These are phyloP conservation scores for Dicranocentrus wangi DNA, from an alignment of 2,888 invertebrate species.

Conservation along the genomic window DNA sequence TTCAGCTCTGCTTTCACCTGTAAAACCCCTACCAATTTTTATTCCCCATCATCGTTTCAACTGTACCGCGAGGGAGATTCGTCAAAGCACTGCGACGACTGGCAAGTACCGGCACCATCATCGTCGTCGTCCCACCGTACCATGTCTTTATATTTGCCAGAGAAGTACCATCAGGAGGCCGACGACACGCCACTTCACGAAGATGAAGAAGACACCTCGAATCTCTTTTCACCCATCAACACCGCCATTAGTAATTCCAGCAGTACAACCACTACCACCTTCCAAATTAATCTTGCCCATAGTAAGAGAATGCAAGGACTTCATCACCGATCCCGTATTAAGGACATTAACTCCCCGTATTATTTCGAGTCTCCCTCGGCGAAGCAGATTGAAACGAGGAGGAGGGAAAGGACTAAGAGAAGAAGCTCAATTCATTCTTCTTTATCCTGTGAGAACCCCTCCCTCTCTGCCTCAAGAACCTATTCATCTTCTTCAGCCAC, in stretches of 20 bases:
- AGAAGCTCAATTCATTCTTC: conserved; percentile 49
- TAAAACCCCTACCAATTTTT: conserved; percentile 38
- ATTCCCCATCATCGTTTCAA: conserved; percentile 22
- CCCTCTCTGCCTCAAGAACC: conserved; percentile 42
- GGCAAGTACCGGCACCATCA: conserved; percentile 28
- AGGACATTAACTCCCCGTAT: conserved; percentile 28
- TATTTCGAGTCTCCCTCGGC: conserved; percentile 36
- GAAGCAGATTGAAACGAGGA: conserved; percentile 31
- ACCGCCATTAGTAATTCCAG: conserved; percentile 1
- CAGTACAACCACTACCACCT: conserved; percentile 14
- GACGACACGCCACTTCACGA: conserved; percentile 21
- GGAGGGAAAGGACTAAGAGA: conserved; percentile 37
- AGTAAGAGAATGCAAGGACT: conserved; percentile 42
- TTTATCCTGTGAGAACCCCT: conserved; percentile 10
- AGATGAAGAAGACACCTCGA: conserved; percentile 21
- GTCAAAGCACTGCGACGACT: not conserved
- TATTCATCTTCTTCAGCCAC: conserved; percentile 20
- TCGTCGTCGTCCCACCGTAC: conserved; percentile 15
- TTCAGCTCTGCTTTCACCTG: conserved; percentile 58
- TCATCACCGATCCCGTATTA: conserved; percentile 65
- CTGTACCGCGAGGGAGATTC: conserved; percentile 1
- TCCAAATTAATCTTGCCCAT: conserved; percentile 15
- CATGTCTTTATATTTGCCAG: conserved; percentile 20
- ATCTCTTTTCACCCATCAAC: conserved; percentile 31
- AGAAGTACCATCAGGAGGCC: conserved; percentile 28